Conservation (phyloP, 1,140 invertebrate species). For the Formica selysi region DNA sequence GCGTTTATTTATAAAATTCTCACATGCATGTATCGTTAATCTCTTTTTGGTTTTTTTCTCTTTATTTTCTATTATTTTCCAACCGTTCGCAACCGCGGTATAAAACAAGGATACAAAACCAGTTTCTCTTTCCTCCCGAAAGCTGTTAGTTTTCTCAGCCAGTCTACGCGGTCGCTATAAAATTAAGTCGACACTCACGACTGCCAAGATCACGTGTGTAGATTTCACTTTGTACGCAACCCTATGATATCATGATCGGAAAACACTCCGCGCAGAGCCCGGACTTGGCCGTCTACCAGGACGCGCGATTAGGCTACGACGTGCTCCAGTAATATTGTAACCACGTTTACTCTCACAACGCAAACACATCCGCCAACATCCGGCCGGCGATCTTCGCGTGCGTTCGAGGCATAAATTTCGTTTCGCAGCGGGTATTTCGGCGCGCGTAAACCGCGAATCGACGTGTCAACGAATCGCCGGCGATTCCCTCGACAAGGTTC, state of each 20-base stretch:
- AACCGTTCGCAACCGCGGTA: background rate
- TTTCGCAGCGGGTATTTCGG: constrained; percentile 19
- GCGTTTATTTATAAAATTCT: background rate
- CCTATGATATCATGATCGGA: constrained; percentile 50
- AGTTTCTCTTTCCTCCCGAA: background rate
- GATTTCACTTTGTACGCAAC: constrained; percentile 33
- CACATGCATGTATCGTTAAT: background rate
- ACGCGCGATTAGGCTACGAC: constrained; percentile 44
- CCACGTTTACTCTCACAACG: constrained; percentile 30
- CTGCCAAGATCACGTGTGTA: constrained; percentile 38
- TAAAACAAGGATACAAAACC: background rate
- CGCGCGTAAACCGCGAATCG: constrained; percentile 69
- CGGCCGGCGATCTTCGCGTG: constrained; percentile 37
- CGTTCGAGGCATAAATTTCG: constrained; percentile 28
- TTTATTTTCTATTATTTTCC: background rate
- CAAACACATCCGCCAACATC: constrained; percentile 29
- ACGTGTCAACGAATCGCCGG: constrained; percentile 76
- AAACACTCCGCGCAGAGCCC: constrained; percentile 30
- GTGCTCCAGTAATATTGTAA: constrained; percentile 21
- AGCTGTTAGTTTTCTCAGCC: constrained; percentile 38
- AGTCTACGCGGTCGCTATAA: constrained; percentile 26
- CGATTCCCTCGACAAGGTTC: constrained; percentile 76
- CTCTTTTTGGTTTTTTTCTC: too few species aligned
- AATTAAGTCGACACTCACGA: constrained; percentile 41
- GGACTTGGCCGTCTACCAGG: constrained; percentile 51